Evolutionary conservation across 2,888 invertebrate species (phyloP), one percentile per base, ranked within the genome.

Genomic region (Gymnosoma rotundatum): DNA sequence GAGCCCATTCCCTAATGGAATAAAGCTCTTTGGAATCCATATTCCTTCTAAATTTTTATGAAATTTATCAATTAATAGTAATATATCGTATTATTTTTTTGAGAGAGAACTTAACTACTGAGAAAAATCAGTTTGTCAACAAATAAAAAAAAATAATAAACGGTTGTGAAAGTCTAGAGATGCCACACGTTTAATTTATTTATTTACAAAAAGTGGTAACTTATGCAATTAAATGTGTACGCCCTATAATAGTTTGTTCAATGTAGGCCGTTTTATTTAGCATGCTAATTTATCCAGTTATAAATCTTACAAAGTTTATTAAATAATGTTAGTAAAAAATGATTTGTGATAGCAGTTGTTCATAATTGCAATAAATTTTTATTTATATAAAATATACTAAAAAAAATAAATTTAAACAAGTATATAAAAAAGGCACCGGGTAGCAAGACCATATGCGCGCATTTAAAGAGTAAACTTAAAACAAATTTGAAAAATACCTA

Each of bases 1-100:
- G 96, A 63, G 96, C 94, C 97, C 97, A 97, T 93, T 97, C 97
- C 45, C 97, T 93, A 83, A 94, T 88, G 1, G 88, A 87, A 82
- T 88, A 90, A 45, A 92, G 88, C 79, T 91, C 90, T 72, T 89
- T 89, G 78, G 86, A 67, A 76, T 81, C 78, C 87, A 87, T 87
- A 61, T 76, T 80, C 50, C 50, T 63, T 54, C 14, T 0, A 12
- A 32, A 16, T 7, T 81, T 61, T 45, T 6, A 42, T 3, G 12
- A 14, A 21, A 16, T 20, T 12, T 1, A 9, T 32, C 7, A 45
- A 6, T 20, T 14, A n/a, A 18, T n/a, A 36, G 50, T 25, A 14
- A 25, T 8, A 42, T 54, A 21, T 12, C 6, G 12, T 58, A 52
- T 20, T 14, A 32, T 32, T 70, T 12, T 52, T 58, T 52, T 36